A percentile compares a stretch with the other conserved stretches of the same genome.
Conservation (phyloP, 2,888 invertebrate genomes). For the Lucinisca nassula region DNA sequence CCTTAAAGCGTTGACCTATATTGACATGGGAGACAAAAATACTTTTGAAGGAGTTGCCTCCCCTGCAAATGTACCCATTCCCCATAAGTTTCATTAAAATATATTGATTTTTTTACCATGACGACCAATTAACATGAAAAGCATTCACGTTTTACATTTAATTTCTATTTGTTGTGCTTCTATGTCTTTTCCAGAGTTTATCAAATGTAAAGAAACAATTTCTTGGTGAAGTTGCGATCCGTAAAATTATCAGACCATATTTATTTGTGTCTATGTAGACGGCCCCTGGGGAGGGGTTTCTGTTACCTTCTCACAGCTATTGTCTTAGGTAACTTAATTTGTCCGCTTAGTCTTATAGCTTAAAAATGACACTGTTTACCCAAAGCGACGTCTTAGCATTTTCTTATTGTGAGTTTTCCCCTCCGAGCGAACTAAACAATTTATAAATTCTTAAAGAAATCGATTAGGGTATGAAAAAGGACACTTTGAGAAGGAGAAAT, state of each 20-base stretch:
- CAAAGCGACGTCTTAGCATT: constrained; percentile 14
- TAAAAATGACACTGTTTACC: constrained; percentile 19
- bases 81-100: too few species aligned
- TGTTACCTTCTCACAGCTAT: constrained; percentile 14
- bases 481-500: constrained; percentile 12
- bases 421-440: constrained; percentile 28
- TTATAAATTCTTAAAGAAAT: constrained; percentile 32
- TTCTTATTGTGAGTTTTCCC: constrained; percentile 15
- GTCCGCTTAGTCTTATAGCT: constrained; percentile 9
- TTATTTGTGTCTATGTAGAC: not conserved
- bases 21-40: too few species aligned
- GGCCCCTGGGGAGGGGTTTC: not conserved
- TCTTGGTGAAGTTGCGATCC: not conserved
- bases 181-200: not conserved
- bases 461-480: constrained; percentile 20
- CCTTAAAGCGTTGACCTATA: too few species aligned
- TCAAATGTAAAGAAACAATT: not conserved
- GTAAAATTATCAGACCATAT: not conserved
- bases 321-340: not conserved
- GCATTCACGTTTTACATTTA: too few species aligned
- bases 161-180: too few species aligned
- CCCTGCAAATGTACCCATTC: too few species aligned
- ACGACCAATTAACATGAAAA: too few species aligned
- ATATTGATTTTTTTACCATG: too few species aligned
- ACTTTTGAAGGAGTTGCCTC: too few species aligned